Percentiles rank a stretch among this genome's conserved stretches.
These are phyloP conservation scores for Psilopsiagon aurifrons DNA, from an alignment of 2,113 vertebrate species.

Conservation along the genomic window DNA sequence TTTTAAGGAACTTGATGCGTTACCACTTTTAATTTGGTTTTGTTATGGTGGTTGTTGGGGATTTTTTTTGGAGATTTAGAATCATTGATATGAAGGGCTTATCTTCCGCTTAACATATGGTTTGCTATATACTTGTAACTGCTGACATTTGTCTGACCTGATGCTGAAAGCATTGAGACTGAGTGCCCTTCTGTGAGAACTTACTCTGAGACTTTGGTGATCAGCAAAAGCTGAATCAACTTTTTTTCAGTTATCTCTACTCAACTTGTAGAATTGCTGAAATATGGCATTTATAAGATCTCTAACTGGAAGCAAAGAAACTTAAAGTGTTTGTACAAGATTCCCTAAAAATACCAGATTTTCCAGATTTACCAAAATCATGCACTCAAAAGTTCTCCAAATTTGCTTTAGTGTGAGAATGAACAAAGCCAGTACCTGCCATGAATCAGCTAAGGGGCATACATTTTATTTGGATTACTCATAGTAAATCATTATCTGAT, in stretches of 20 bases:
- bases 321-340: not conserved
- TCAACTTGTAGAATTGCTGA: not conserved
- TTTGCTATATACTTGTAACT: not conserved
- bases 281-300: not conserved
- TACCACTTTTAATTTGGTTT: not conserved
- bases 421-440: not conserved
- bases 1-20: not conserved
- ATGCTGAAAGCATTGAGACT: not conserved
- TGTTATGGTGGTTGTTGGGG: not conserved
- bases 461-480: not conserved
- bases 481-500: not conserved
- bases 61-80: not conserved
- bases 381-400: not conserved
- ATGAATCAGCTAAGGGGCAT: not conserved
- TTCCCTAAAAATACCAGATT: not conserved
- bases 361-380: not conserved
- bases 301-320: not conserved
- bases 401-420: not conserved
- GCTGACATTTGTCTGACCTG: not conserved
- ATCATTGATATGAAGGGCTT: not conserved
- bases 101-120: not conserved
- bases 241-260: not conserved
- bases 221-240: not conserved
- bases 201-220: not conserved
- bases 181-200: not conserved